These are phyloP conservation scores for Eristalis pertinax DNA, from an alignment of 2,888 invertebrate genomes.

Conservation along the genomic window DNA sequence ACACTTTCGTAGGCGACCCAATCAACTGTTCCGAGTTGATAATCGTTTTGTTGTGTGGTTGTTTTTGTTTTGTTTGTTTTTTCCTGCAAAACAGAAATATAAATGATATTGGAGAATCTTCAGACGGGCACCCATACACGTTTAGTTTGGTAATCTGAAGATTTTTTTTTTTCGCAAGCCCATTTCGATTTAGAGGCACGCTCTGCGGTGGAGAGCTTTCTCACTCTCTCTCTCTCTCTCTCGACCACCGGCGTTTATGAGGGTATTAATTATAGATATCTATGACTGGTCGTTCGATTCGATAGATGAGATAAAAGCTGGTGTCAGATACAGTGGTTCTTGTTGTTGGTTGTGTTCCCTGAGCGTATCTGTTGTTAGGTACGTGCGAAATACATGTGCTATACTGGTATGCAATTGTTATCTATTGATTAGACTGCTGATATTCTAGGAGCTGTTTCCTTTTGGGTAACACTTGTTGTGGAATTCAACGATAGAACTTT, in stretches of 20 bases:
- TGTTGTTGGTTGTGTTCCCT: not conserved
- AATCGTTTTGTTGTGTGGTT: conserved; percentile 7
- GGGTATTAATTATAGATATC: not conserved
- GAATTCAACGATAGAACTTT: not conserved
- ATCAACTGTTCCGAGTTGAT: conserved; percentile 34
- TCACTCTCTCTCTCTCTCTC: not conserved
- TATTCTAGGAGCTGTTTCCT: not conserved
- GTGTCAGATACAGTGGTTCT: not conserved
- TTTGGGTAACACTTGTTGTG: not conserved
- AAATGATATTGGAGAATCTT: conserved; percentile 23
- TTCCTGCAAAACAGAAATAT: not conserved
- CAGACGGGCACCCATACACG: not conserved
- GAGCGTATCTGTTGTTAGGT: not conserved
- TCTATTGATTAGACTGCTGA: not conserved
- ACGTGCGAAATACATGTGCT: not conserved
- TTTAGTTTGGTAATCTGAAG: not conserved
- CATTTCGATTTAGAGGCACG: not conserved
- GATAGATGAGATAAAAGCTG: not conserved
- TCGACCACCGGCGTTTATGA: not conserved
- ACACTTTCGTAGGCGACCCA: conserved; percentile 1
- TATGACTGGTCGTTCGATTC: not conserved
- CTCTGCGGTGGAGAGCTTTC: not conserved
- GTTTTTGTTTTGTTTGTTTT: not conserved
- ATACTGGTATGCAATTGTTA: not conserved
- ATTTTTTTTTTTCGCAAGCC: not conserved